Base-by-base conservation (phyloP, 2,113 vertebrate genomes). In the Neogobius melanostomus region DNA sequence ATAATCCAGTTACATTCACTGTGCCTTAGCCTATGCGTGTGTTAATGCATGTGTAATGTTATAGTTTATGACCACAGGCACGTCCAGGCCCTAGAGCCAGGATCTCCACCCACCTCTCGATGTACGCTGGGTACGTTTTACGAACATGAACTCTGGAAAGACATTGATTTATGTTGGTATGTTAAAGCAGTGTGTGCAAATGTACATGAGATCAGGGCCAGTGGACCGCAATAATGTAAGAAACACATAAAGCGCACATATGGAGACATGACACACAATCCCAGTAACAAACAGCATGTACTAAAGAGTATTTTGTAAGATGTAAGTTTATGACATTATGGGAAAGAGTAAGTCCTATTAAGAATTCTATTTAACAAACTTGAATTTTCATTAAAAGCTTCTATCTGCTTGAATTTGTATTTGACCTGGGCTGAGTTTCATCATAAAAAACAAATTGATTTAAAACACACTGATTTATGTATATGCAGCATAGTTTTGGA, bases 71-170 rank as follows among this genome's bases (percentile, higher is more conserved):
- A 72, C 72, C 54, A 21, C 56, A 63, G 63, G 42, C 74, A 74
- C 48, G 63, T 54, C 71, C 45, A 51, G 43, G 15, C 53, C 67
- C 56, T 21, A 48, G 53, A 61, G 61, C 49, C 64, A 14, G 69
- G 53, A 72, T 50, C 36, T 45, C 54, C 48, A 48, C 10, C 46
- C 43, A 46, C 16, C 57, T 62, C 51, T 80, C 72, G 69, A 79
- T 14, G 52, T 45, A 54, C 45, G 28, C 54, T 51, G 48, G 61
- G 21, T 46, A 63, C 66, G 5, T 57, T 59, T 59, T 59, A 59
- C 28, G 12, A 16, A 53, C 50, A 56, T 50, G 6, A 52, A 66
- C 73, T 81, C 52, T 69, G 64, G n/a, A 80, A 74, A 71, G 56
- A 51, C 17, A 44, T 68, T 60, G 47, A 65, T 50, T 65, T 46